phyloP scores from a whole-genome alignment of 1,140 invertebrate genomes.

The Neodiprion fabricii region DNA sequence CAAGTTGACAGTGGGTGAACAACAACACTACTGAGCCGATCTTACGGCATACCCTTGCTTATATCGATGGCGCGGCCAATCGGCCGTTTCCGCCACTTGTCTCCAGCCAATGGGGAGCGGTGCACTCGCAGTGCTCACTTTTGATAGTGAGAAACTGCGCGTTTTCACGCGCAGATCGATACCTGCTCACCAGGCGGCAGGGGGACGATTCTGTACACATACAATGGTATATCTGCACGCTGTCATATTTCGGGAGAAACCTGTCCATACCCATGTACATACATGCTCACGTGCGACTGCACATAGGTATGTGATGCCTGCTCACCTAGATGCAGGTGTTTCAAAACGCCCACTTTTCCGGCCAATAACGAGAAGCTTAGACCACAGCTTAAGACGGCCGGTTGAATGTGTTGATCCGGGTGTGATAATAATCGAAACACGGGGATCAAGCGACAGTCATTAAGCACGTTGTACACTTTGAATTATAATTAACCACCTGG shows the following conservation, averaged over 20 bases:
- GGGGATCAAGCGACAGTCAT: neutral
- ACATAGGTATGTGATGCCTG: neutral
- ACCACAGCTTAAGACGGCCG: too few relatives aligned
- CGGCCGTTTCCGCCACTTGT: constrained; percentile 31
- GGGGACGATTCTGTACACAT: neutral
- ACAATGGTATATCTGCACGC: neutral
- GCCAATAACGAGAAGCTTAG: neutral
- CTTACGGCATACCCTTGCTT: constrained; percentile 38
- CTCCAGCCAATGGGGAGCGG: constrained; percentile 28
- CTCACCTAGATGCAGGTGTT: neutral
- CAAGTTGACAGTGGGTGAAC: constrained; percentile 48
- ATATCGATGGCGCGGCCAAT: constrained; percentile 44
- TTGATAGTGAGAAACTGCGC: neutral
- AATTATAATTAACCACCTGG: constrained; percentile 2
- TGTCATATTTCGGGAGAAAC: too few relatives aligned
- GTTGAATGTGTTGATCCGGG: too few relatives aligned
- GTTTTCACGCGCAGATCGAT: constrained; percentile 3
- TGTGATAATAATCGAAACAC: too few relatives aligned
- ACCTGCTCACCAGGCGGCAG: neutral
- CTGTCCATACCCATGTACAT: neutral
- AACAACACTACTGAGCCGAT: constrained; percentile 50
- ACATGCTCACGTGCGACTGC: neutral
- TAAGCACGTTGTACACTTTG: neutral
- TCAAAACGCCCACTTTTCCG: constrained; percentile 1
- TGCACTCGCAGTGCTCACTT: neutral